Conservation (phyloP, 2,797 vertebrate genomes). For the Chrysocyon brachyurus region DNA sequence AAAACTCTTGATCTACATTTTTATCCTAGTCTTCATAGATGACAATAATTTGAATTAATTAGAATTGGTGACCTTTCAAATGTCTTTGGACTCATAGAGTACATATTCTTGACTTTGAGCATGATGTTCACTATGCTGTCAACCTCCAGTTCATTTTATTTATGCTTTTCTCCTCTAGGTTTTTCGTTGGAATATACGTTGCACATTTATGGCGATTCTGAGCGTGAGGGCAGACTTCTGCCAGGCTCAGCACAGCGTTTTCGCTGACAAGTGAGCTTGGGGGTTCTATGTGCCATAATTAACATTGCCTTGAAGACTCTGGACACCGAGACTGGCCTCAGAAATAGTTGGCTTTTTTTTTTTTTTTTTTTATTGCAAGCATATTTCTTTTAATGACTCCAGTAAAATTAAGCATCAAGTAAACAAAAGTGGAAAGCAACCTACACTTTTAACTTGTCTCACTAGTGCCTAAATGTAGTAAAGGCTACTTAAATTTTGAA, state of each 20-base stretch:
- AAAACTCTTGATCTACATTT: constrained; percentile 2
- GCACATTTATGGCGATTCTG: constrained; percentile 99
- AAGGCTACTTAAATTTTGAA: constrained; percentile 87
- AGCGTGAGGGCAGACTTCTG: constrained; percentile 98
- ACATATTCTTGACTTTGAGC: constrained; percentile 53
- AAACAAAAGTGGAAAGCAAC: constrained; percentile 85
- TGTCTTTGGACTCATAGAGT: constrained; percentile 35
- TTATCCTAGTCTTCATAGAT: constrained; percentile 27
- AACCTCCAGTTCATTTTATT: constrained; percentile 63
- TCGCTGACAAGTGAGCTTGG: constrained; percentile 97
- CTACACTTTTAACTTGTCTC: constrained; percentile 87
- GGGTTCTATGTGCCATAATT: constrained; percentile 86
- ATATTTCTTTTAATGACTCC: constrained; percentile 88
- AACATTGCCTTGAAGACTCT: constrained; percentile 87
- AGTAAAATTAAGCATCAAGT: constrained; percentile 87
- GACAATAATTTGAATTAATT: background rate
- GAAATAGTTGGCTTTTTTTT: constrained; percentile 88
- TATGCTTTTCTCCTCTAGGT: constrained; percentile 88
- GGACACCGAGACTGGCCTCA: constrained; percentile 84
- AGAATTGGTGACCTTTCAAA: constrained; percentile 19
- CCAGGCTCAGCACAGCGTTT: constrained; percentile 99
- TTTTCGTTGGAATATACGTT: constrained; percentile 95
- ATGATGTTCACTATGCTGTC: constrained; percentile 58
- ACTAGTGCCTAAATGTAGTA: constrained; percentile 92
- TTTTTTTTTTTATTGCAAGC: constrained; percentile 85